These are phyloP conservation scores for Mus minutoides DNA, from an alignment of 2,797 vertebrate species.

Conservation along the genomic window DNA sequence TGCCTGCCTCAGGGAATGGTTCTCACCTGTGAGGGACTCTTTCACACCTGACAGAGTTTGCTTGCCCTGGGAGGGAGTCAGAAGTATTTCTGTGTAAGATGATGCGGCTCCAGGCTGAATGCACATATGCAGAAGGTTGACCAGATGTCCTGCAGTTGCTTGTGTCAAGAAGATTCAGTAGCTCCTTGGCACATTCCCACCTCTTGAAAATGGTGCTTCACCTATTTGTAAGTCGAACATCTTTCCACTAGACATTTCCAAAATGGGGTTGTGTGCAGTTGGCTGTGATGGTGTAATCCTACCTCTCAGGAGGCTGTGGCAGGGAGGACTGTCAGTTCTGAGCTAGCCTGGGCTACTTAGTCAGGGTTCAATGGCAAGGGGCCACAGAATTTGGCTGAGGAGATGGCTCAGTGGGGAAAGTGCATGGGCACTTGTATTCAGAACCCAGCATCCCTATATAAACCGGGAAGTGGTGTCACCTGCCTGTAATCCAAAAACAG, in stretches of 20 bases:
- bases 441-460: not conserved
- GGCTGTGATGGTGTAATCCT: not conserved
- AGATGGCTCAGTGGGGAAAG: not conserved
- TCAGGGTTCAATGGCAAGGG: not conserved
- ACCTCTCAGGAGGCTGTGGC: not conserved
- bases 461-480: not conserved
- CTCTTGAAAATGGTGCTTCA: not conserved
- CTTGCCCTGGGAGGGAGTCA: not conserved
- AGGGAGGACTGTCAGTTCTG: not conserved
- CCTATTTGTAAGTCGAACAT: not conserved
- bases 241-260: not conserved
- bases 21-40: not conserved
- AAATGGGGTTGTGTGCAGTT: not conserved
- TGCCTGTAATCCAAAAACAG: not conserved
- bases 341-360: not conserved
- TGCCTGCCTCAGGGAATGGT: not conserved
- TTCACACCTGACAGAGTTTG: not conserved
- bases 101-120: slow-evolving; percentile 97
- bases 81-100: slow-evolving; percentile 77
- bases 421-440: not conserved
- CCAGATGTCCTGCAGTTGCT: slow-evolving; percentile 93
- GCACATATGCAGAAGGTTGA: slow-evolving; percentile 96
- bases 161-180: not conserved
- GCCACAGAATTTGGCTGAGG: not conserved
- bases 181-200: not conserved